phyloP scores from a whole-genome alignment of 2,113 vertebrate species.

The Picathartes gymnocephalus region DNA sequence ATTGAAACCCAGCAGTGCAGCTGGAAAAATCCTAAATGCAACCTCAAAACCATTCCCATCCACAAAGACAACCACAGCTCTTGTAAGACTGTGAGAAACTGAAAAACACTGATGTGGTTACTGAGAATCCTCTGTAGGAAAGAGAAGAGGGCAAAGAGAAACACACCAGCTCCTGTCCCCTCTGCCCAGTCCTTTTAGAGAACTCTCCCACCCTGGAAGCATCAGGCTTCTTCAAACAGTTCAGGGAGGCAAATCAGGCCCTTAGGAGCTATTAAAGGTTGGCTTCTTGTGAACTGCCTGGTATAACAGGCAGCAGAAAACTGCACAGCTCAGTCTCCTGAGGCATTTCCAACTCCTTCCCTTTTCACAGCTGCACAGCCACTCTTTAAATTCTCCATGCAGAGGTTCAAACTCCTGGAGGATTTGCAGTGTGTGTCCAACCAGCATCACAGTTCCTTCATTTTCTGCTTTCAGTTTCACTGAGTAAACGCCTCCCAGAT shows the following conservation, averaged over 20 bases:
- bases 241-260: not conserved
- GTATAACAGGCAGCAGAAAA: not conserved
- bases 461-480: conserved; percentile 41
- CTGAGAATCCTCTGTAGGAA: not conserved
- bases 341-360: not conserved
- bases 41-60: conserved; percentile 25
- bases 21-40: conserved; percentile 31
- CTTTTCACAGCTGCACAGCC: not conserved
- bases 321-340: not conserved
- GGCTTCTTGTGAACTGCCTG: not conserved
- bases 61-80: not conserved
- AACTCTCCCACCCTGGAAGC: not conserved
- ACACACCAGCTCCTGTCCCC: not conserved
- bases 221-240: not conserved
- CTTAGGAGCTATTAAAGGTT: not conserved
- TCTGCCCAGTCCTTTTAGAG: not conserved
- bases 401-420: not conserved
- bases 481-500: not conserved
- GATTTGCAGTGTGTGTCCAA: not conserved
- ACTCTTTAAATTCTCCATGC: not conserved
- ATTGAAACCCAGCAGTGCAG: not conserved
- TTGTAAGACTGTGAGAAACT: not conserved
- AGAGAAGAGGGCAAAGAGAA: not conserved
- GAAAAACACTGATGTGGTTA: not conserved
- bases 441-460: not conserved